Base-by-base conservation (phyloP, 2,888 invertebrate species). In the Platypus cylindrus region DNA sequence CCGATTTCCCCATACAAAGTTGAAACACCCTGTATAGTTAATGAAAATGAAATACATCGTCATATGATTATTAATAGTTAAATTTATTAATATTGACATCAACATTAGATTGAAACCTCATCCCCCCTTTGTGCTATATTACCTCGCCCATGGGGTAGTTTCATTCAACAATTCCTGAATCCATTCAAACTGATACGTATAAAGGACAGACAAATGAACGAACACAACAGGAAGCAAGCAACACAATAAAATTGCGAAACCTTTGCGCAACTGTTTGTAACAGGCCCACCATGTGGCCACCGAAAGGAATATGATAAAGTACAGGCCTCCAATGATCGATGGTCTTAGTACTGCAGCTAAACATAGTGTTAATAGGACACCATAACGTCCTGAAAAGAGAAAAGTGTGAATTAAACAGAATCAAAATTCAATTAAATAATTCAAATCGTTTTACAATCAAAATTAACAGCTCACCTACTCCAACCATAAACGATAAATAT, bases 231-330 rank as follows among this genome's bases (percentile, higher is more conserved):
- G 65, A 72, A 80, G 74, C 9, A 82, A 53, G 45, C 78, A 66
- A 33, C 78, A 71, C 53, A 81, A 68, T 23, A 84, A 55, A 30
- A 80, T 66, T 0, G 82, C 83, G 56, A 86, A 91, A n/a, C 76
- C 78, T 43, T 71, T 70, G 46, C 76, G 73, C 40, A 93, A 66
- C 38, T 80, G 73, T 48, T 71, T 73, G 53, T 82, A 83, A 48
- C 82, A 76, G 14, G 89, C 78, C 85, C 90, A 86, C 65, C 84
- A 85, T 2, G 90, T 89, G 36, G 85, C 81, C 16, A 82, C 72
- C 11, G 73, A 72, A 54, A 95, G 68, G 60, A 94, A 94, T 36
- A 81, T 69, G 34, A 91, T 53, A 63, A 86, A 93, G 62, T 95
- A 94, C 27, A 91, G 68, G 7, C 80, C 82, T 24, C 84, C 84